These are phyloP conservation scores for Drosophila helvetica DNA, from an alignment of 2,888 invertebrate genomes.

Conservation along the genomic window DNA sequence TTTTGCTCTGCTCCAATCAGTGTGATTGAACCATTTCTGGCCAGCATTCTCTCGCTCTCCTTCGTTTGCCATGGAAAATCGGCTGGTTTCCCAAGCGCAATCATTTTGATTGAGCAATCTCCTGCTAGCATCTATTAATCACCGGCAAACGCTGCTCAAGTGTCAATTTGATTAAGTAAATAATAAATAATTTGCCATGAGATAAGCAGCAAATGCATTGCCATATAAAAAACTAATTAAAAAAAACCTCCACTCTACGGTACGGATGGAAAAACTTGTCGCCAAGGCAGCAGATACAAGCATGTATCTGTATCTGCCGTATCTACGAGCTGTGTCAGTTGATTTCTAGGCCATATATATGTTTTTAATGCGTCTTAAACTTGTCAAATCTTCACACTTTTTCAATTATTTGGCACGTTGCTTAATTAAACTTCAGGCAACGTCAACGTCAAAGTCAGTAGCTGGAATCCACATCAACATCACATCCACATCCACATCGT, in stretches of 20 bases:
- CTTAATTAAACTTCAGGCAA: constrained; percentile 82
- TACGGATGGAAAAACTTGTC: constrained; percentile 50
- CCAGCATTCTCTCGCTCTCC: too few species aligned
- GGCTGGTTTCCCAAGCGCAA: constrained; percentile 15
- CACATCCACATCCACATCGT: too few species aligned
- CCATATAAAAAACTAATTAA: constrained; percentile 58
- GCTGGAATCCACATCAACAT: constrained; percentile 51
- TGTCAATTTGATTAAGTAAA: constrained; percentile 69
- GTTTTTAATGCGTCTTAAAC: constrained; percentile 80
- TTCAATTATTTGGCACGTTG: constrained; percentile 82
- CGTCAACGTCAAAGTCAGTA: constrained; percentile 64
- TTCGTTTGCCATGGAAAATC: neutral
- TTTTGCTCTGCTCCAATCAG: too few species aligned
- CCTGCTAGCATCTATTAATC: constrained; percentile 47
- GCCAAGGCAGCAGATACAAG: constrained; percentile 16
- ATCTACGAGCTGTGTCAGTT: constrained; percentile 4
- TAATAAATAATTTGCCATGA: constrained; percentile 45
- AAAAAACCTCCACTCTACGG: constrained; percentile 21
- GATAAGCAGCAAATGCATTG: constrained; percentile 31
- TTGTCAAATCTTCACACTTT: constrained; percentile 83
- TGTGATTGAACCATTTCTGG: too few species aligned
- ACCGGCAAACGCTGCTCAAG: constrained; percentile 45
- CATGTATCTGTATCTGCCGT: neutral
- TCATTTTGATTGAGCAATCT: constrained; percentile 52
- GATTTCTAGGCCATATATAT: constrained; percentile 63